A percentile compares a stretch with the other conserved stretches of the same genome.
Conservation (phyloP, 2,888 invertebrate genomes). For the Dasysyrphus albostriatus region DNA sequence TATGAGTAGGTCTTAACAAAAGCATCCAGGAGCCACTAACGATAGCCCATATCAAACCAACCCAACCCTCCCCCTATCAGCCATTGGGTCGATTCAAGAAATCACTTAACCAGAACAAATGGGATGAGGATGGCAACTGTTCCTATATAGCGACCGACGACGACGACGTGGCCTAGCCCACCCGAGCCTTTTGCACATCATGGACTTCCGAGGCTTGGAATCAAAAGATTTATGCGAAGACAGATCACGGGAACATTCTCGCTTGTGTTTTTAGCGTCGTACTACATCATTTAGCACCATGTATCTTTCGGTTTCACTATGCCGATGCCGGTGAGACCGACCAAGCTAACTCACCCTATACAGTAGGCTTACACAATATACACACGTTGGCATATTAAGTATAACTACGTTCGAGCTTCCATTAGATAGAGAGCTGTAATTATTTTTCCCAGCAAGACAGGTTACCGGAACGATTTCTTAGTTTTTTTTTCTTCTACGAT, state of each 20-base stretch:
- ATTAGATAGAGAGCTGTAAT: slow-evolving; percentile 73
- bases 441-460: slow-evolving; percentile 73
- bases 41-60: not conserved
- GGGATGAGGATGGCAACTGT: slow-evolving; percentile 36
- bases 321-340: not conserved
- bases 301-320: slow-evolving; percentile 51
- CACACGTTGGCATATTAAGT: slow-evolving; percentile 16
- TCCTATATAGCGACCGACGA: not conserved
- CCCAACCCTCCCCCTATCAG: slow-evolving; percentile 21
- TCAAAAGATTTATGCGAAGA: slow-evolving; percentile 74
- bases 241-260: slow-evolving; percentile 73
- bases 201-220: slow-evolving; percentile 43
- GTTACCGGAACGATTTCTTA: slow-evolving; percentile 68
- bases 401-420: slow-evolving; percentile 46
- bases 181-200: slow-evolving; percentile 1
- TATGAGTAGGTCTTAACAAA: slow-evolving; percentile 26
- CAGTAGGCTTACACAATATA: slow-evolving; percentile 34
- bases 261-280: slow-evolving; percentile 72
- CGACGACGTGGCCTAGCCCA: not conserved
- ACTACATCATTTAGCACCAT: slow-evolving; percentile 75
- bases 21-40: slow-evolving; percentile 5
- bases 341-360: not conserved
- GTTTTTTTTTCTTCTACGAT: slow-evolving; percentile 11
- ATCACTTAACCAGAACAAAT: slow-evolving; percentile 75
- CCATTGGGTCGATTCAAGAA: slow-evolving; percentile 61